Evolutionary conservation across 2,113 vertebrate genomes (phyloP), one percentile per base, ranked within the genome.

Genomic region (Prochilodus magdalenae): DNA sequence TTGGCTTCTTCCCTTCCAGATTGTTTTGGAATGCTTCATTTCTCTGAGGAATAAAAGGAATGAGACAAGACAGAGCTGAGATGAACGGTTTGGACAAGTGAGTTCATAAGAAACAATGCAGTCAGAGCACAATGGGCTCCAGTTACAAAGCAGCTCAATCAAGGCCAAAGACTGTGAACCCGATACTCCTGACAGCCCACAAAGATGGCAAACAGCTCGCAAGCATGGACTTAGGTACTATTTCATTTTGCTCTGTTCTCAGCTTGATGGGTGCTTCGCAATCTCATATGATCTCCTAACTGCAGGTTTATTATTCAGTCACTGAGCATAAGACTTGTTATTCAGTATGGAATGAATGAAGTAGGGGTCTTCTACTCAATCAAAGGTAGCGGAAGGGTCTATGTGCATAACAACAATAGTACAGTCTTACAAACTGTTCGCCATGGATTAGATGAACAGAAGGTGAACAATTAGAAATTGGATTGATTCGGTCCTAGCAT

Each of bases 61-160:
- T 13, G 20, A 96, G 96, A 98, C 96, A 96, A 94, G 93, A 95
- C 93, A 93, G 95, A 97, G 94, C 84, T 80, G 62, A 83, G 26
- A 27, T 88, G 49, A 20, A 86, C 87, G 90, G 88, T 73, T n/a
- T 60, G 74, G 74, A 84, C 57, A 84, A 85, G 82, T 79, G 70
- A 62, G 81, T 79, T 75, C 49, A 75, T 60, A 60, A 73, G 76
- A 80, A 83, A 84, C 71, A 79, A 81, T 66, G 83, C 47, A 67
- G 63, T 55, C 53, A 18, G 69, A 69, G 40, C 63, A 30, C 60
- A 72, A 73, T 53, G 15, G 77, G 59, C 70, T 82, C 73, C 20
- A 33, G 79, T 88, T 88, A 83, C 85, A 74, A 77, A 66, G 73
- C 76, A 62, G 47, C 57, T 79, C 71, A 63, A 62, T 73, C 75